Evolutionary conservation across 2,888 invertebrate genomes (phyloP).

Genomic region (Orthosia gothica): DNA sequence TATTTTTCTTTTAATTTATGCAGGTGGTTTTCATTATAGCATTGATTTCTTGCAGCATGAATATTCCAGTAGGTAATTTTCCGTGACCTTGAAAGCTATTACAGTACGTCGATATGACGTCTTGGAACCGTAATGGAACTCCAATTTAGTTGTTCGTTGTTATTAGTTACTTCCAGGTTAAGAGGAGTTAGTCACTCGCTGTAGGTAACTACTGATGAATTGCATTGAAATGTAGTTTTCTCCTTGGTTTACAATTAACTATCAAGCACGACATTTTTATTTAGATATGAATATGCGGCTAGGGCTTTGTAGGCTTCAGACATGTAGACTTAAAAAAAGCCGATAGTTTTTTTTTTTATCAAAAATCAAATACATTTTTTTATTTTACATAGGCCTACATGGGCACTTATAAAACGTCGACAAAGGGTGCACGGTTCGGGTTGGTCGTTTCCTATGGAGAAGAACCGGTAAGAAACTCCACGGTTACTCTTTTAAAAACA

Average conservation of each 20-base stretch:
- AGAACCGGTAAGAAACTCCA: no score
- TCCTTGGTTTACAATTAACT: neutral
- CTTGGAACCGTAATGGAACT: conserved; percentile 38
- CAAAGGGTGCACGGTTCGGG: no score
- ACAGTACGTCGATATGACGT: conserved; percentile 45
- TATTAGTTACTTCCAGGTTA: conserved; percentile 28
- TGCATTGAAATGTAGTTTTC: conserved; percentile 5
- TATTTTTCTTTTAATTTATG: conserved; percentile 32
- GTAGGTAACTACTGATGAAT: neutral
- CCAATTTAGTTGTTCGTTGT: conserved; percentile 41
- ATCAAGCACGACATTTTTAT: neutral
- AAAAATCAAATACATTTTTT: no score
- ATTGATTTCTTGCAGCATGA: conserved; percentile 49
- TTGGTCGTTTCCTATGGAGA: no score
- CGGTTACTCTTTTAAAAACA: no score
- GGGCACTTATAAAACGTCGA: no score
- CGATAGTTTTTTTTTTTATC: no score
- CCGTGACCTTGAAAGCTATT: conserved; percentile 24
- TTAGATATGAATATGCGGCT: no score
- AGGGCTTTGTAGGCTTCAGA: no score
- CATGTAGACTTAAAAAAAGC: no score
- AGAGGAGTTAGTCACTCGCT: neutral
- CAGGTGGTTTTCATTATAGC: conserved; percentile 30
- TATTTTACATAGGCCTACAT: no score
- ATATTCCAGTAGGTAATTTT: conserved; percentile 40